Base-by-base conservation (phyloP, 2,888 invertebrate species). In the Galeruca laticollis region DNA sequence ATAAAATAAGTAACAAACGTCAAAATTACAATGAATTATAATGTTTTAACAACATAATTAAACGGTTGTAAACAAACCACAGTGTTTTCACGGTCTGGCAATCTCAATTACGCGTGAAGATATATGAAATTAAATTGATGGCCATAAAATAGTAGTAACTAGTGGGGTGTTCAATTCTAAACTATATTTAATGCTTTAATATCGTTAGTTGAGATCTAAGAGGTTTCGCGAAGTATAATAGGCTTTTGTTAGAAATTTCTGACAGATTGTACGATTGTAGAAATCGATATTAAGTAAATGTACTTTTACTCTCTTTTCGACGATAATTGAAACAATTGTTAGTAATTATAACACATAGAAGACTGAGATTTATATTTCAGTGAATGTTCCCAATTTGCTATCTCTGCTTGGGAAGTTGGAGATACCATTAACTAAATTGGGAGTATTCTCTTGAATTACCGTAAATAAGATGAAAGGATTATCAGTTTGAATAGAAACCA, bases 61-160 rank as follows among this genome's bases (percentile, higher is more conserved):
- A 40, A 40, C n/a, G 40, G 40, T 40, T 40, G n/a, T 40, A 40
- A 47, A 47, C 47, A 47, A 47, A 47, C 47, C 47, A 47, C 15
- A 9, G 18, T 47, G 15, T 47, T 47, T 47, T 47, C 47, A 47
- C 47, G 47, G 47, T 47, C 47, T 47, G 47, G 47, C 47, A 18
- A 47, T 18, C 47, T 9, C 18, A 47, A 47, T 18, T 47, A 47
- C 47, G n/a, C 47, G 18, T 47, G 18, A 9, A 47, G 18, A 15
- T 47, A 15, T 47, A 9, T 43, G 43, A 43, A 43, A 43, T 37
- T 3, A 37, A 37, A 37, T n/a, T 47, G 15, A 9, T 47, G 2
- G 15, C 47, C 15, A 47, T 47, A n/a, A 15, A 18, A 15, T 15
- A 47, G 9, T 2, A 18, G 10, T 47, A 47, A 2, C 2, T 43